Evolutionary conservation across 1,140 invertebrate genomes (phyloP), one percentile per base, ranked within the genome.

Genomic region (Eurytemora carolleeae): DNA sequence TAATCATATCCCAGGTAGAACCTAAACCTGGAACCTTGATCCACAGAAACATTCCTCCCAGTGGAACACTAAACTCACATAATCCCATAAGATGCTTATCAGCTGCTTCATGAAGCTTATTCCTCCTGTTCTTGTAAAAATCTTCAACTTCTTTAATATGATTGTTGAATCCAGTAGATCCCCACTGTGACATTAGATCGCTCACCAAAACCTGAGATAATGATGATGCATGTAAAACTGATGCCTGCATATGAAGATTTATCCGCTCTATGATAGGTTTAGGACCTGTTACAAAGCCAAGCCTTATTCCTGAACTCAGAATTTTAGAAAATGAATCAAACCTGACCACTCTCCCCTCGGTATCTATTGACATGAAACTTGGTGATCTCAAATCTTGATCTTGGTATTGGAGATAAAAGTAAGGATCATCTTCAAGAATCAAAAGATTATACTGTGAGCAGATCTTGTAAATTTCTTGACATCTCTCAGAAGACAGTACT

Each of bases 261-360:
- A 85, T 73, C 23, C 74, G 72, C 19, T 77, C 68, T 17, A 83
- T 70, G 3, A 86, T 68, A 0, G 75, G 71, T 23, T 76, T 75
- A 1, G 82, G 78, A 1, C 81, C 85, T 0, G 82, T 85, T 1
- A 85, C 71, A 70, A 82, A 82, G 3, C 82, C 84, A 1, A 84
- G 69, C 64, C 83, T 75, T 12, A 84, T 68, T n/a, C 82, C 82
- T 15, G 81, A 79, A 67, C 79, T 83, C 22, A 88, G 66, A 18
- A 85, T 76, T 77, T 87, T 87, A 0, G 84, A 86, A 66, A 87
- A 80, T 0, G 85, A 87, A 72, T 88, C 86, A 66, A 85, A 77
- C 58, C 85, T 75, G 2, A 87, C 69, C 0, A 87, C 85, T 63
- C 84, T 75, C 0, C 84, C 83, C 69, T 85, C 83, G 0, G 75